These are phyloP conservation scores for Agapostemon virescens DNA, from an alignment of 2,888 invertebrate genomes.

Conservation along the genomic window DNA sequence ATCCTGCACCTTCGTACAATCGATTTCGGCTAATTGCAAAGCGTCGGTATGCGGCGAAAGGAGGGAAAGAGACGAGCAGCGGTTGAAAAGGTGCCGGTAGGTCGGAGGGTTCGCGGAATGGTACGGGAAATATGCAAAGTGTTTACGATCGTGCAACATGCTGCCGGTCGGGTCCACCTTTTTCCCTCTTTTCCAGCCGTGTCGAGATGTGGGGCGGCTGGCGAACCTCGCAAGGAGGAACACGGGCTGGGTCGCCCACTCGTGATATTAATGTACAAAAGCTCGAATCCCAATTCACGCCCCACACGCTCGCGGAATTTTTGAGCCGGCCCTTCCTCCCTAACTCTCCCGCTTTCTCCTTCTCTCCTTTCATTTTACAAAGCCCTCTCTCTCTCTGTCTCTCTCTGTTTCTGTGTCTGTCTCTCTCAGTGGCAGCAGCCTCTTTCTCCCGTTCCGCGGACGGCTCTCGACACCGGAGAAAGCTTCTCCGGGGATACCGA, in stretches of 20 bases:
- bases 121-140: slow-evolving; percentile 77
- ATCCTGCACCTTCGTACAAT: slow-evolving; percentile 75
- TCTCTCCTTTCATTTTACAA: slow-evolving; percentile 1
- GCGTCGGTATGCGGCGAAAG: slow-evolving; percentile 67
- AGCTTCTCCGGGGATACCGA: slow-evolving; percentile 45
- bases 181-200: slow-evolving; percentile 36
- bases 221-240: slow-evolving; percentile 55
- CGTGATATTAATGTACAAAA: slow-evolving; percentile 66
- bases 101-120: slow-evolving; percentile 65
- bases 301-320: slow-evolving; percentile 55
- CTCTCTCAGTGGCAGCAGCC: not conserved
- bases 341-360: not conserved
- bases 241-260: slow-evolving; percentile 51
- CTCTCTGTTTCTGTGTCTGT: not conserved
- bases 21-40: slow-evolving; percentile 78
- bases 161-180: slow-evolving; percentile 70
- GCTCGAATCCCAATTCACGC: slow-evolving; percentile 62
- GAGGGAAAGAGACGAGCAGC: slow-evolving; percentile 29
- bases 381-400: slow-evolving; percentile 1
- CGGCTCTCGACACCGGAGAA: slow-evolving; percentile 42
- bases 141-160: slow-evolving; percentile 79
- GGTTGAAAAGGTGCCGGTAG: slow-evolving; percentile 64
- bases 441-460: slow-evolving; percentile 13
- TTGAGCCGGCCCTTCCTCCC: slow-evolving; percentile 31
- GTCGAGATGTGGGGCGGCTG: slow-evolving; percentile 38